Percentiles rank a stretch among this genome's conserved stretches.
Conservation (phyloP, 2,113 vertebrate genomes). For the Psephotus haematonotus region DNA sequence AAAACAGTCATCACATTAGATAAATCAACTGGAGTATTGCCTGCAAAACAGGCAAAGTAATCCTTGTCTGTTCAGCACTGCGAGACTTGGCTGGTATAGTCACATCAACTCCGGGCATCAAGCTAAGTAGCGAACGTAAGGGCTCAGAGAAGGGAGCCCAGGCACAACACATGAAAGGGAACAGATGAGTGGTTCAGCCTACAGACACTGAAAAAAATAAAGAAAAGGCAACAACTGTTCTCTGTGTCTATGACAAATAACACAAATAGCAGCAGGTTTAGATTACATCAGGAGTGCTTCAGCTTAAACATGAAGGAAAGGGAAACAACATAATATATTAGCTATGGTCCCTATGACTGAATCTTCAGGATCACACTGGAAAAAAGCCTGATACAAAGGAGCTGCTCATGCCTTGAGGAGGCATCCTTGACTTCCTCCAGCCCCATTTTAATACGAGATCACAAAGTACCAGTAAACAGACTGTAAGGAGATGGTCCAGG, state of each 20-base stretch:
- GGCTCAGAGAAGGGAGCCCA: background rate
- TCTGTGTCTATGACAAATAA: background rate
- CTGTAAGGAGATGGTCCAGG: background rate
- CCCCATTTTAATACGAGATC: rapidly evolving
- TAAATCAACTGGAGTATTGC: background rate
- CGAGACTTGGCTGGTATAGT: background rate
- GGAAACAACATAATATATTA: background rate
- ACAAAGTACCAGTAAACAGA: background rate
- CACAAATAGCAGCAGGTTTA: background rate
- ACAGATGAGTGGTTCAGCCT: background rate
- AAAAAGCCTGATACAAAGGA: background rate
- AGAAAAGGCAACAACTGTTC: background rate
- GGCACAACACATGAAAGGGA: background rate
- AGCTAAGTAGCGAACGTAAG: background rate
- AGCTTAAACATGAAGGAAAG: background rate
- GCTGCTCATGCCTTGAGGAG: background rate
- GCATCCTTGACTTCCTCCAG: background rate
- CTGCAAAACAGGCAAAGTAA: background rate
- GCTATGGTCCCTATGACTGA: background rate
- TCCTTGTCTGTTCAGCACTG: background rate
- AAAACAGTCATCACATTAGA: background rate
- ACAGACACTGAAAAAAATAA: background rate
- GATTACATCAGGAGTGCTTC: background rate
- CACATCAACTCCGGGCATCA: background rate
- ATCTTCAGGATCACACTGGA: background rate